Evolutionary conservation across 2,888 invertebrate species (phyloP).

Genomic region (Maniola hyperantus): DNA sequence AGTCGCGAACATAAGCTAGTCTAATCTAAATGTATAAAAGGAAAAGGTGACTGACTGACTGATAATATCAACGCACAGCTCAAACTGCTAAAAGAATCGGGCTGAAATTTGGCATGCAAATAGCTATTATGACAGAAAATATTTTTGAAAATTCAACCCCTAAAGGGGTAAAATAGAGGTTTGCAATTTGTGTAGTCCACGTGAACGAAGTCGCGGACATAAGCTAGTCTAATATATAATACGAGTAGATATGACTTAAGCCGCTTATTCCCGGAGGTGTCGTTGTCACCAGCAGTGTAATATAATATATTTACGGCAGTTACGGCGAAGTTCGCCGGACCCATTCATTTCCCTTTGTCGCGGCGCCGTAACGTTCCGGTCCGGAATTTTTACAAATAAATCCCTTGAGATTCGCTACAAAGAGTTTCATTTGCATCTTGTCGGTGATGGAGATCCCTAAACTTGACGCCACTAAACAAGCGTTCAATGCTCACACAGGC

Average conservation of each 20-base stretch:
- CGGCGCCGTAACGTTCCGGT: conserved; percentile 52
- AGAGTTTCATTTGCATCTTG: conserved; percentile 77
- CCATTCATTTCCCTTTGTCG: conserved; percentile 69
- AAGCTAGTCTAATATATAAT: too few species aligned
- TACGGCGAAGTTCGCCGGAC: conserved; percentile 48
- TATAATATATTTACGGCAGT: conserved; percentile 48
- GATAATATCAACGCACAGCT: too few species aligned
- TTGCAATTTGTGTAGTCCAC: too few species aligned
- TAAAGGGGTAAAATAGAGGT: too few species aligned
- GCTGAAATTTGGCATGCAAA: too few species aligned
- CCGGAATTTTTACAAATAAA: conserved; percentile 71
- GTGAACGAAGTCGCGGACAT: too few species aligned
- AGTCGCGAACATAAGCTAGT: too few species aligned
- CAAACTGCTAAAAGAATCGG: too few species aligned
- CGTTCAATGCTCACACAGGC: background rate
- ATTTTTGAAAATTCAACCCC: too few species aligned
- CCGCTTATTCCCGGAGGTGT: conserved; percentile 15
- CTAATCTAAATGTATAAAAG: too few species aligned
- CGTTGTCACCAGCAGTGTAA: conserved; percentile 25
- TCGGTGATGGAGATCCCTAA: conserved; percentile 55
- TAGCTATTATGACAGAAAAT: too few species aligned
- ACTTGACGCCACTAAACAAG: conserved; percentile 47
- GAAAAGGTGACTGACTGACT: too few species aligned
- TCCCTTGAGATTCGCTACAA: conserved; percentile 77
- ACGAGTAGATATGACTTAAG: background rate